Base-by-base conservation (phyloP, 2,113 vertebrate species). In the Eulemur rufifrons region DNA sequence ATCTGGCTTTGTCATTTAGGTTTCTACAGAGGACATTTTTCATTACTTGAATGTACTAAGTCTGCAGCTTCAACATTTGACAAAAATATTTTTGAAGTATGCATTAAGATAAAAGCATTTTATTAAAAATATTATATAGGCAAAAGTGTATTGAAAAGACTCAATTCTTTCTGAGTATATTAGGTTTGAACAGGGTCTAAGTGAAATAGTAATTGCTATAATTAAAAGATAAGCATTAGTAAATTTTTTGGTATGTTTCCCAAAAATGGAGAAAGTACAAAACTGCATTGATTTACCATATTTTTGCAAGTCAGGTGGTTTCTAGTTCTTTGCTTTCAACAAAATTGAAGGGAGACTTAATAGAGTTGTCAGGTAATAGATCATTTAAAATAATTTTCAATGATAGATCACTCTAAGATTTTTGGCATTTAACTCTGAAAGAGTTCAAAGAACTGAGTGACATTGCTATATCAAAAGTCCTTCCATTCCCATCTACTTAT, bases 261-360 rank as follows among this genome's bases (percentile, higher is more conserved):
- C 56, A 37, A 74, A 94, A 94, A 87, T 17, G 18, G 64, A 80
- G 50, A 84, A 77, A 96, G n/a, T 59, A 2, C 73, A 82, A 95
- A 42, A 20, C 14, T 66, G 4, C 56, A 56, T 37, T 89, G 32
- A 71, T 54, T 74, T 52, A 54, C 39, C 27, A 68, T 29, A 23
- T 20, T 93, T 93, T 96, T 76, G 34, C 34, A 89, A 93, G 34
- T 59, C 76, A 69, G 29, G 23, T 69, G 3, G 32, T 23, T 69
- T 88, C 88, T 37, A 69, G 63, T 80, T 91, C 47, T 88, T 82
- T 63, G 50, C 50, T 77, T 95, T 82, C 71, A 64, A 23, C 13
- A 81, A 86, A 37, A 23, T 56, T 69, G 61, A 90, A 88, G n/a
- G 23, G 32, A 32, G 3, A 76, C 34, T 68, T 74, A 76, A 92